Conservation (phyloP, 2,113 vertebrate species). For the Carassius gibelio region DNA sequence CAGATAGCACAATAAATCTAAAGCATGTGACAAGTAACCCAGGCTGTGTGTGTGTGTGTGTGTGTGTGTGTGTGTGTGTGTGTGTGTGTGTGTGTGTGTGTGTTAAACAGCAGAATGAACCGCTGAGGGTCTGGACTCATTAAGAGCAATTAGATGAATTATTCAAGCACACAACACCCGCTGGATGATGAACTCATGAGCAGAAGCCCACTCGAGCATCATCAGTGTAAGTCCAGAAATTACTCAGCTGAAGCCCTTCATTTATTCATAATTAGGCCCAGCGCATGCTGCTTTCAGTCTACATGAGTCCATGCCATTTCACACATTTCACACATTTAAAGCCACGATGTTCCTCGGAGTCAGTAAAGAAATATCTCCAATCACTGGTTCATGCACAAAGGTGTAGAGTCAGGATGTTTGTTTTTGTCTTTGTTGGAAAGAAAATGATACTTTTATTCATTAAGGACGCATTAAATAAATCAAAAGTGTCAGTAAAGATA, state of each 20-base stretch:
- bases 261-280: background rate
- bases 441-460: background rate
- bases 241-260: background rate
- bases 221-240: no score
- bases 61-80: background rate
- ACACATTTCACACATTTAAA: background rate
- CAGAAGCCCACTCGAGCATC: background rate
- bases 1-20: background rate
- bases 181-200: background rate
- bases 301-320: background rate
- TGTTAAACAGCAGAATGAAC: background rate
- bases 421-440: background rate
- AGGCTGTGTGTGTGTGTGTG: no score
- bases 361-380: background rate
- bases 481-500: background rate
- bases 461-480: no score
- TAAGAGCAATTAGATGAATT: background rate
- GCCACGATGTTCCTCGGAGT: background rate
- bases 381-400: background rate
- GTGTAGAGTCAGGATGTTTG: background rate
- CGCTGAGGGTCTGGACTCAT: background rate
- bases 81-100: no score
- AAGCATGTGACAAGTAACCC: background rate
- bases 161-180: background rate
- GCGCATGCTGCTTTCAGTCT: background rate